Base-by-base conservation (phyloP, 2,888 invertebrate genomes). In the Napeogenes sylphis region DNA sequence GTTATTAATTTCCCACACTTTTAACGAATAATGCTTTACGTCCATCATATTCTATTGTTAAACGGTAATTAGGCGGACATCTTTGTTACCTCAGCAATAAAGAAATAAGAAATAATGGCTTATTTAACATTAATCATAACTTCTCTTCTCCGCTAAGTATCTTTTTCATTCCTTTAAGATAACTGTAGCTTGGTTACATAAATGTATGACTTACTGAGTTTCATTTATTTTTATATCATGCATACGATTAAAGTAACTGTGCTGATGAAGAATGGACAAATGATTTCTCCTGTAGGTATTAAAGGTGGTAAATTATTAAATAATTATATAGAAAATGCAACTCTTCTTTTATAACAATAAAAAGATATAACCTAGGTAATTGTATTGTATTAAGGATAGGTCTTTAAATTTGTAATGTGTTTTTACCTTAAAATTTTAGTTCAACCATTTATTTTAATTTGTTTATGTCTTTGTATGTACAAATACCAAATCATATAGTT, bases 121-220 rank as follows among this genome's bases (percentile, higher is more conserved):
- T 64, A 66, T 65, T 65, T 59, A 65, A 68, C 72, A 74, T 74
- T 70, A 73, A 73, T 74, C 73, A 73, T 72, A 74, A 73, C 73
- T 67, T 47, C 62, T 60, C 57, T 63, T 60, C 67, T 61, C 61
- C 63, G 68, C 68, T 73, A 73, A 73, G 71, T 73, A 69, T 73
- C 72, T 73, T 73, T 73, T 73, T 73, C 73, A 73, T 68, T 65
- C 68, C 57, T 67, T 68, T 61, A 68, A 65, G 59, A 62, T 73
- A 72, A 71, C 71, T 66, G 73, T 72, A 66, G 64, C 59, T 67
- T 66, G 53, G 70, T 65, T 70, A 63, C 62, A 61, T 66, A 70
- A 68, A 70, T 70, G 67, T 68, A 67, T 67, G 58, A 63, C 62
- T 65, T 64, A 66, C 65, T 63, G 58, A 33, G 55, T 58, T 65